Base-by-base conservation (phyloP, 1,140 invertebrate genomes). In the Diachasmimorpha longicaudata region DNA sequence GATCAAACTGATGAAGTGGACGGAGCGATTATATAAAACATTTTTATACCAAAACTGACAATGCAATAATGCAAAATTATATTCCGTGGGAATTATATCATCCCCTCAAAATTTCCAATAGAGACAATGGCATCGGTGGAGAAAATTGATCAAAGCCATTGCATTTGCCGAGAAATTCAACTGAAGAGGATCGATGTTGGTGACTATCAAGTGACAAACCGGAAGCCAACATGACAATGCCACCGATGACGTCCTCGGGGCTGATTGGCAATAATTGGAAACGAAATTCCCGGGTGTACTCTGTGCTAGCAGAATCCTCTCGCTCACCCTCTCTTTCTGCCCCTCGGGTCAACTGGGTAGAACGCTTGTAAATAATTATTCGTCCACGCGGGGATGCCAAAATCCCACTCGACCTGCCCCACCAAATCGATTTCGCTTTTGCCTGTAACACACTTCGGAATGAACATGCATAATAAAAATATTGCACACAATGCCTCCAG, bases 331-430 rank as follows among this genome's bases (percentile, higher is more conserved):
- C 39, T 3, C 46, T 36, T 23, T 55, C 39, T 3, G 14, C 44
- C 44, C n/a, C 44, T 48, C 55, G 46, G 21, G 13, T 25, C 36
- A 16, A 42, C 16, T 37, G 55, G 68, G 73, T 74, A 58, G 55
- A 42, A 63, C 63, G 74, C 74, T 79, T 78, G 77, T 75, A 78
- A 75, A 78, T 78, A 75, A 78, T 78, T 78, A 78, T 78, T 75
- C 58, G 58, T 75, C 70, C 58, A 58, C 70, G 48, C 67, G 36
- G 70, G 31, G 48, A 52, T 46, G 74, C 37, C 52, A 71, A 76
- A 76, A 76, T 76, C 68, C 69, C 68, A 48, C 68, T 76, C 69
- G 69, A 44, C 52, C 37, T 71, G 37, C 6, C 37, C 68, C 37
- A 63, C 44, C 13, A 37, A 68, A 70, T 76, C 68, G 69, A 76